These are phyloP conservation scores for Tinea semifulvella DNA, from an alignment of 2,888 invertebrate genomes.

Conservation along the genomic window DNA sequence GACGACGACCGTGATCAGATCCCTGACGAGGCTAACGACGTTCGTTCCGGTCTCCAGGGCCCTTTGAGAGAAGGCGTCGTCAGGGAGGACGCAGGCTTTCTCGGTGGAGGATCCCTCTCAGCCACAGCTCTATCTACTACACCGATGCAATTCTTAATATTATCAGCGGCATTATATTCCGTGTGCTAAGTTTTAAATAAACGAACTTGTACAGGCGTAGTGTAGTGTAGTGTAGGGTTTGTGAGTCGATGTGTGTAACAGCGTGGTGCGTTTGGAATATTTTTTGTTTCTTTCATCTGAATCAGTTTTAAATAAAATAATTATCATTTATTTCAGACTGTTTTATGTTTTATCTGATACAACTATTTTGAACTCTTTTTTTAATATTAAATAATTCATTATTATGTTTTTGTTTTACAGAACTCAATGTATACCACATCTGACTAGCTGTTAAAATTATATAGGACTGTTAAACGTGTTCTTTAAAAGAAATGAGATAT, in stretches of 20 bases:
- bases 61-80: conserved; percentile 70
- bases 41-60: conserved; percentile 73
- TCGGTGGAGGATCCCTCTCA: conserved; percentile 39
- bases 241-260: conserved; percentile 5
- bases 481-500: conserved; percentile 1
- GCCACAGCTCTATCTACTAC: conserved; percentile 18
- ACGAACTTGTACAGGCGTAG: conserved; percentile 11
- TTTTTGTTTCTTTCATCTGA: conserved; percentile 23
- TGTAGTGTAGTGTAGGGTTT: conserved; percentile 6
- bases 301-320: conserved; percentile 16
- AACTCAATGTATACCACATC: too few relatives aligned
- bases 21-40: conserved; percentile 54
- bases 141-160: conserved; percentile 33
- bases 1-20: conserved; percentile 50
- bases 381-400: too few relatives aligned
- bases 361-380: too few relatives aligned
- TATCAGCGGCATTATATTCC: conserved; percentile 40
- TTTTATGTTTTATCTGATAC: too few relatives aligned
- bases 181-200: conserved; percentile 30
- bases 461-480: conserved; percentile 2
- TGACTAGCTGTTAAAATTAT: too few relatives aligned
- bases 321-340: conserved; percentile 6
- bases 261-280: conserved; percentile 23
- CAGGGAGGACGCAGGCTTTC: conserved; percentile 51
- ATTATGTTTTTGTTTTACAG: too few relatives aligned